These are phyloP conservation scores for Nephrocerus scutellatus DNA, from an alignment of 2,888 invertebrate species.

Conservation along the genomic window DNA sequence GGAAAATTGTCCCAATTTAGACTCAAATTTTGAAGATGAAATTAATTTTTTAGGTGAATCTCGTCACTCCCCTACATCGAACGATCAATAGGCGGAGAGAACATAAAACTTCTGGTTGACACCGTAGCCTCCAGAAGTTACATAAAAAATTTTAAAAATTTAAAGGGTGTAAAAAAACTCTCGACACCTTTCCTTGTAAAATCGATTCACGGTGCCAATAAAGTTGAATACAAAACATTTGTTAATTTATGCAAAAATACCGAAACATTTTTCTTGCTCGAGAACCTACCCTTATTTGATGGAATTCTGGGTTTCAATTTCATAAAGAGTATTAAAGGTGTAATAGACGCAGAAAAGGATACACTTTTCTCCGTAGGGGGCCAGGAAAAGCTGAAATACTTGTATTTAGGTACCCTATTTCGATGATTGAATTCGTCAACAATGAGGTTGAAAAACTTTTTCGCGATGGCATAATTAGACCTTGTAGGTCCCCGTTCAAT, in stretches of 20 bases:
- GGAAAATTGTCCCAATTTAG: too few species aligned
- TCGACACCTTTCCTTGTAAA: constrained; percentile 7
- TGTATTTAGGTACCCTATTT: too few species aligned
- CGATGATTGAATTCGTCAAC: too few species aligned
- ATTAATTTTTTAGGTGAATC: too few species aligned
- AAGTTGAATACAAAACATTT: background rate
- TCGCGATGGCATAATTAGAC: too few species aligned
- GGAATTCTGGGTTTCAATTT: constrained; percentile 11
- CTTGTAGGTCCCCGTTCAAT: too few species aligned
- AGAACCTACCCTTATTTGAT: constrained; percentile 4
- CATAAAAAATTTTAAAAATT: too few species aligned
- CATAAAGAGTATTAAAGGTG: too few species aligned
- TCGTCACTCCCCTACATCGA: constrained; percentile 7
- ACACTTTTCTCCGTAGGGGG: constrained; percentile 1
- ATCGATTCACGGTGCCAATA: constrained; percentile 6
- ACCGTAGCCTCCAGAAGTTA: constrained; percentile 12
- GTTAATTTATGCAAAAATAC: constrained; percentile 5
- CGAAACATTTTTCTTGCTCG: constrained; percentile 6
- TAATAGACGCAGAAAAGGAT: constrained; percentile 1
- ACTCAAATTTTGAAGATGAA: too few species aligned
- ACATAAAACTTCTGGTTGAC: background rate
- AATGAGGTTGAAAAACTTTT: too few species aligned
- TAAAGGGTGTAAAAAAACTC: too few species aligned
- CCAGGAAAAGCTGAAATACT: too few species aligned
- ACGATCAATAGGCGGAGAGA: constrained; percentile 4